phyloP scores from a whole-genome alignment of 2,888 invertebrate species.

The Andricus quercusramuli region DNA sequence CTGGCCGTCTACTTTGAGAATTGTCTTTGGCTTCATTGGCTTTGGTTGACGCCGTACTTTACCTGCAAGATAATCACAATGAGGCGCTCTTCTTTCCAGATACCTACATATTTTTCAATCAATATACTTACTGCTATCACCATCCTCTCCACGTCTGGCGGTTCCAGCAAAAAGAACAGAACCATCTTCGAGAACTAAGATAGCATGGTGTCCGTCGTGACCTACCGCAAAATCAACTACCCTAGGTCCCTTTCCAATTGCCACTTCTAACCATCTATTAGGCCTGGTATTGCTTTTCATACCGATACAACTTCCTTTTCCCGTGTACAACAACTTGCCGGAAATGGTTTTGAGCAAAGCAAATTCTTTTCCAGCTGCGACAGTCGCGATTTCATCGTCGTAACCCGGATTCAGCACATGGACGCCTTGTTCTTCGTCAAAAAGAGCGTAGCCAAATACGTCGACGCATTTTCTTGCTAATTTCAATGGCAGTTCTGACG shows the following conservation, averaged over 20 bases:
- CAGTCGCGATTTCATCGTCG: constrained; percentile 89
- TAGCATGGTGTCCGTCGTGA: constrained; percentile 95
- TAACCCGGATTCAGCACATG: constrained; percentile 80
- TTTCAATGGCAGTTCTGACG: constrained; percentile 85
- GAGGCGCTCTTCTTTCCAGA: not conserved
- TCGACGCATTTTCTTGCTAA: constrained; percentile 89
- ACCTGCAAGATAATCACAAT: constrained; percentile 65
- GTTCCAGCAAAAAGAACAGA: constrained; percentile 92
- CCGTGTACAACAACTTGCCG: constrained; percentile 93
- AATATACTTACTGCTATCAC: constrained; percentile 84
- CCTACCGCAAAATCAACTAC: constrained; percentile 91
- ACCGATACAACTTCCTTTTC: constrained; percentile 92
- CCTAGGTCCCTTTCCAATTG: constrained; percentile 86
- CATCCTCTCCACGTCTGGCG: constrained; percentile 95
- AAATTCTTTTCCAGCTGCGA: constrained; percentile 95
- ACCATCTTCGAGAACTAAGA: constrained; percentile 95
- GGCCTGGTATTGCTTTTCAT: constrained; percentile 85
- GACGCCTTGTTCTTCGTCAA: constrained; percentile 83
- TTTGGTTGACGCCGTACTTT: constrained; percentile 89
- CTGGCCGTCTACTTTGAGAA: constrained; percentile 93
- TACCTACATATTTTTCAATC: constrained; percentile 18
- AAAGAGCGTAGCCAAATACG: constrained; percentile 86
- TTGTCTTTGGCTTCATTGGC: constrained; percentile 94
- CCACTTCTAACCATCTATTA: constrained; percentile 83
- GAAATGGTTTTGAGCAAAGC: constrained; percentile 90